phyloP scores from a whole-genome alignment of 2,797 vertebrate species.

The Fratercula arctica region DNA sequence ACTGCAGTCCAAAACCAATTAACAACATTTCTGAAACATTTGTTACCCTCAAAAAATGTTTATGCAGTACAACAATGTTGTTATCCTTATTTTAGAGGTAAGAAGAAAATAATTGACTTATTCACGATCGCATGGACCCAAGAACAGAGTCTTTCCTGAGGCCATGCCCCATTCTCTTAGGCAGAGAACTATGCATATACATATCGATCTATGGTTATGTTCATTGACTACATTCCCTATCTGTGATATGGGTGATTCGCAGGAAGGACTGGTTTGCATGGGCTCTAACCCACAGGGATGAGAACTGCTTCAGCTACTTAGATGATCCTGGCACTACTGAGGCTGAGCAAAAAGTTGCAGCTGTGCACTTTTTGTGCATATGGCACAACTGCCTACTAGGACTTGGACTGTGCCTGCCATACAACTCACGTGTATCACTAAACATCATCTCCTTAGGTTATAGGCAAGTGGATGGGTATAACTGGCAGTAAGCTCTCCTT shows the following conservation, averaged over 20 bases:
- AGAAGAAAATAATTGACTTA: background rate
- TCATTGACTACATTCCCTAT: background rate
- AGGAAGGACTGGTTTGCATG: background rate
- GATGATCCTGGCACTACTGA: background rate
- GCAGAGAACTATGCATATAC: background rate
- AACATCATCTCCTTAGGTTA: background rate
- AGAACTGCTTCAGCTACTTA: background rate
- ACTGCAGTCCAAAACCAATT: background rate
- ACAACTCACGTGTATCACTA: rapidly evolving
- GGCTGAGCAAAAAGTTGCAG: background rate
- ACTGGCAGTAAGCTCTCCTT: background rate
- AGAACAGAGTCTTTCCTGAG: background rate
- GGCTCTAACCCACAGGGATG: background rate
- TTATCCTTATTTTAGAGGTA: background rate
- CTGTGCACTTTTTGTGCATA: background rate
- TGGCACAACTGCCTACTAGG: background rate
- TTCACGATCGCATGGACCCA: background rate
- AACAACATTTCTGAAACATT: background rate
- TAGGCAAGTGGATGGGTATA: background rate
- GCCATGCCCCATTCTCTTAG: background rate
- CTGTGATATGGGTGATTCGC: background rate
- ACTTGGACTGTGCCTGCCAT: background rate
- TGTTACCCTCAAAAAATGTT: background rate
- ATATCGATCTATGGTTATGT: background rate
- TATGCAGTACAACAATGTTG: background rate